Percentiles rank a stretch among this genome's conserved stretches.
These are phyloP conservation scores for Lochmaea crataegi DNA, from an alignment of 2,888 invertebrate species.

Conservation along the genomic window DNA sequence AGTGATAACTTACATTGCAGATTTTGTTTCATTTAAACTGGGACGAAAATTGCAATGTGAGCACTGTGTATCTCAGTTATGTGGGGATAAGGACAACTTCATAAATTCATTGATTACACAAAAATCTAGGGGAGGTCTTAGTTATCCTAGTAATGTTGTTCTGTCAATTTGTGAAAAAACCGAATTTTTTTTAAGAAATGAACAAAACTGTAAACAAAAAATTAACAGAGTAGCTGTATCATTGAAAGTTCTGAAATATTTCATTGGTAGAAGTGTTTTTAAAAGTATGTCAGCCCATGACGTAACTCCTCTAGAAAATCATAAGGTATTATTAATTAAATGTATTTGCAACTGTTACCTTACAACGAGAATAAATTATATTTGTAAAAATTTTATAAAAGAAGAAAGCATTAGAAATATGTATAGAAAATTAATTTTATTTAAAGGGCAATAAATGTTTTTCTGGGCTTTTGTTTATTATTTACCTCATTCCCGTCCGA, in stretches of 20 bases:
- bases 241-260: not conserved
- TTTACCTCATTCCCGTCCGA: too few relatives aligned
- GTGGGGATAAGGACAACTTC: not conserved
- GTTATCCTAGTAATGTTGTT: not conserved
- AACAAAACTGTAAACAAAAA: not conserved
- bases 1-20: slow-evolving; percentile 21
- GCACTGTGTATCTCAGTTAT: not conserved
- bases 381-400: too few relatives aligned
- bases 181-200: not conserved
- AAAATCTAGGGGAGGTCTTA: not conserved
- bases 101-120: not conserved
- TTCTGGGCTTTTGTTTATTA: too few relatives aligned
- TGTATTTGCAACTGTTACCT: not conserved
- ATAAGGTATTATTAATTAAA: slow-evolving; percentile 9
- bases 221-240: not conserved
- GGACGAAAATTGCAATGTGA: not conserved
- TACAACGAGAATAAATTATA: too few relatives aligned
- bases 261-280: not conserved
- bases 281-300: not conserved
- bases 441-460: too few relatives aligned
- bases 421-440: too few relatives aligned
- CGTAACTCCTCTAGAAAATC: slow-evolving; percentile 6
- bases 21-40: not conserved
- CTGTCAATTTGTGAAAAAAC: not conserved
- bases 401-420: too few relatives aligned